Evolutionary conservation across 64 coral and sea anemone species (phyloP).

Genomic region (Actinia tenebrosa): DNA sequence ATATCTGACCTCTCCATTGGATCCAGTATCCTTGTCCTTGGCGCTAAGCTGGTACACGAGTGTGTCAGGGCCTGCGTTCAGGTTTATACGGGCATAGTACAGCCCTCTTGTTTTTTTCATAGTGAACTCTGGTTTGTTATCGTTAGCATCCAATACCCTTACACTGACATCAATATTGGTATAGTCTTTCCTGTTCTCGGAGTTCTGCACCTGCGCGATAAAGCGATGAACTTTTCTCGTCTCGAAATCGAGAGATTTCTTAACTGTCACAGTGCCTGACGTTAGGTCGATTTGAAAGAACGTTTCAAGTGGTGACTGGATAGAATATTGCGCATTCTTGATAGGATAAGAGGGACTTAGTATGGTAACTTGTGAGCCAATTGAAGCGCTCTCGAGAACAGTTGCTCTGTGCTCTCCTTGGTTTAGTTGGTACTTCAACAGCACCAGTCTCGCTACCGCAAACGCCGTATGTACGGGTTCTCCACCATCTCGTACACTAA

Average conservation of each 20-base stretch:
- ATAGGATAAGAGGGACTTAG: conserved; percentile 28
- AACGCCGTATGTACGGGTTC: conserved; percentile 35
- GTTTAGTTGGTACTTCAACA: conserved; percentile 63
- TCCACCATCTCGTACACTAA: conserved; percentile 61
- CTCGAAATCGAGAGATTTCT: conserved; percentile 64
- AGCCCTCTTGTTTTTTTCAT: conserved; percentile 49
- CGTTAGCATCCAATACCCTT: conserved; percentile 68
- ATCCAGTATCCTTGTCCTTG: conserved; percentile 59
- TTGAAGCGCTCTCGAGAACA: conserved; percentile 45
- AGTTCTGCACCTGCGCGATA: conserved; percentile 51
- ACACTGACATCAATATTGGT: conserved; percentile 49
- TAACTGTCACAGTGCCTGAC: conserved; percentile 41
- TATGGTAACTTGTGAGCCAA: conserved; percentile 36
- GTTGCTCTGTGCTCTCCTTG: conserved; percentile 33
- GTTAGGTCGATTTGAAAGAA: conserved; percentile 48
- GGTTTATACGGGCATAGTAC: conserved; percentile 52
- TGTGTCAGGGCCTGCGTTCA: conserved; percentile 58
- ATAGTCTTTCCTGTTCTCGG: conserved; percentile 17
- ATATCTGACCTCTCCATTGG: conserved; percentile 52
- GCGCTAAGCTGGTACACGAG: conserved; percentile 59
- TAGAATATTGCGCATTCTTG: conserved; percentile 45
- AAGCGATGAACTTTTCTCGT: conserved; percentile 43
- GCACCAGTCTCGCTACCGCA: conserved; percentile 49
- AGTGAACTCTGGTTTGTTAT: conserved; percentile 70
- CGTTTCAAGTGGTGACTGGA: conserved; percentile 53